Percentiles rank a stretch among this genome's conserved stretches.
Conservation (phyloP, 2,797 vertebrate species). For the Scolopax rusticola region DNA sequence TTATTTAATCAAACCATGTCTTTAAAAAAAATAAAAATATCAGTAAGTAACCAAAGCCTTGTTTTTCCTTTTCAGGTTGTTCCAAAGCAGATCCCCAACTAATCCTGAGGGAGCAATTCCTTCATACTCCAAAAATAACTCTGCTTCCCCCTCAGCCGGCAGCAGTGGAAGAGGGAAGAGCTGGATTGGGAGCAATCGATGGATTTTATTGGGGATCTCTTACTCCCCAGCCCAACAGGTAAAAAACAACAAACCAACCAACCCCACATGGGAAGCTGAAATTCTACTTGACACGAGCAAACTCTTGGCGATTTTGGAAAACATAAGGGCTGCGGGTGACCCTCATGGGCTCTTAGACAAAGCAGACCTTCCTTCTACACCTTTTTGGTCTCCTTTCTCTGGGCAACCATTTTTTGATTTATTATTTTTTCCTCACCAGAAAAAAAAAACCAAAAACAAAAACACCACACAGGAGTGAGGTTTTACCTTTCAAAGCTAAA, state of each 20-base stretch:
- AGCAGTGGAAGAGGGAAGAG: not conserved
- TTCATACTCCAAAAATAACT: not conserved
- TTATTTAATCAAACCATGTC: not conserved
- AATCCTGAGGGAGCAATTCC: not conserved
- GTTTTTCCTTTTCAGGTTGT: not conserved
- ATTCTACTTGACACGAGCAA: not conserved
- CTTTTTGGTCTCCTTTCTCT: not conserved
- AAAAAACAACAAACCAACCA: too few relatives aligned
- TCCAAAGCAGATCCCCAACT: not conserved
- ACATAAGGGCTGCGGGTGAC: not conserved
- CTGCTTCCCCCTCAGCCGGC: accelerated
- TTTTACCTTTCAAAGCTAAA: not conserved
- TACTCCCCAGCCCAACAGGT: not conserved
- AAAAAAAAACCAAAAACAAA: not conserved
- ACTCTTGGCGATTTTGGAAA: not conserved
- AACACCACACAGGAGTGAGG: not conserved
- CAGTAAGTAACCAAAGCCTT: not conserved
- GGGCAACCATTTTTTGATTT: not conserved
- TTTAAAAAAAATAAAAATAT: not conserved
- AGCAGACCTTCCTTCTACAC: not conserved
- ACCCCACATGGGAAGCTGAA: not conserved
- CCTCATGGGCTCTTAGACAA: accelerated
- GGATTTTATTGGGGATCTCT: not conserved
- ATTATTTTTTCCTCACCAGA: not conserved
- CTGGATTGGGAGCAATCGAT: not conserved